Base-by-base conservation (phyloP, 2,113 vertebrate genomes). In the Grammatotria lemairii region DNA sequence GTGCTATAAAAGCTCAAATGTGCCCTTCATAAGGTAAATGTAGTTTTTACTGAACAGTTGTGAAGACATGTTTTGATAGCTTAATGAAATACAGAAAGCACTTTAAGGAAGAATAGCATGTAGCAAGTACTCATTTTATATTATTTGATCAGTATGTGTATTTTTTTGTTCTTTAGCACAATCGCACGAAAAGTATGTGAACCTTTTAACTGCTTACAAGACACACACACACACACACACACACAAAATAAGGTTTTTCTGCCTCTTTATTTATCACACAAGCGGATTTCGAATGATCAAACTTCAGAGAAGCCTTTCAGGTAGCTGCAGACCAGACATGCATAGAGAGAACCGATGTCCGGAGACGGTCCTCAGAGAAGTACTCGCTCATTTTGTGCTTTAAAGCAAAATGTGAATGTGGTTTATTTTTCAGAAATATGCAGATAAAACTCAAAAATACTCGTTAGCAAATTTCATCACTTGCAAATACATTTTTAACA, bases 261-360 rank as follows among this genome's bases (percentile, higher is more conserved):
- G 26, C 26, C 57, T 58, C 57, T 60, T 17, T 60, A 60, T 60
- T 60, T 60, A 1, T 60, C 57, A 60, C 57, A 60, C 57, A 58
- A 31, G 57, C 1, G 0, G 3, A 0, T 31, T 58, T 58, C 0
- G 8, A 60, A 60, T 60, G 0, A 60, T 60, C 57, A 60, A 17
- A 60, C 57, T 31, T 31, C 12, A 57, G 12, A 58, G 7, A 28
- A 58, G 55, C 23, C 55, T 58, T 58, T 58, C 14, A 60, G 26
- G 3, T 60, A 6, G 14, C 26, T 60, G 57, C 57, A 60, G 57
- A 57, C 55, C 23, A 57, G 55, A 60, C 14, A 1, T 1, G 5
- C 26, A 60, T 2, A 60, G 14, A 31, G 57, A 60, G 57, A 17
- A 31, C 26, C 1, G 1, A 60, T 60, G 26, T 60, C 26, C 2